These are phyloP conservation scores for Zaprionus camerounensis DNA, from an alignment of 1,140 invertebrate species.

Conservation along the genomic window DNA sequence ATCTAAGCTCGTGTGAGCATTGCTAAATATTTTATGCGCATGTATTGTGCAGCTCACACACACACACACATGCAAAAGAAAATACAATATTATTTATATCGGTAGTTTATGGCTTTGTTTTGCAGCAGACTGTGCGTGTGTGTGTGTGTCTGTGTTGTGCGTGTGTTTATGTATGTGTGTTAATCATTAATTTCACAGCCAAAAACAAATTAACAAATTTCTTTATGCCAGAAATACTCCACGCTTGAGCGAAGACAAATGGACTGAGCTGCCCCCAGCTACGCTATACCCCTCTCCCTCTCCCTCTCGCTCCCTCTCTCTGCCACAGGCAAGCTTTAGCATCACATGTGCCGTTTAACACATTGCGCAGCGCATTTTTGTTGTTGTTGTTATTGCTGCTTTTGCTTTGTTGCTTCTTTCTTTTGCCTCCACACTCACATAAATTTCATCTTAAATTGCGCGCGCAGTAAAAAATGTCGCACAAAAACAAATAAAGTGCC, in stretches of 20 bases:
- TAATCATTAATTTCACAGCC: conserved; percentile 69
- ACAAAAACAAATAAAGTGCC: conserved; percentile 11
- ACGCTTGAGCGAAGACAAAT: conserved; percentile 80
- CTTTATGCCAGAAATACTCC: conserved; percentile 74
- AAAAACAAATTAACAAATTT: conserved; percentile 77
- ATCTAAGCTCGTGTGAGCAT: conserved; percentile 84
- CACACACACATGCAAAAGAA: conserved; percentile 38
- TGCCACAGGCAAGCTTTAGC: conserved; percentile 52
- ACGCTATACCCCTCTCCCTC: background rate
- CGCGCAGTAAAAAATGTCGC: conserved; percentile 63
- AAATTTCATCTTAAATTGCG: conserved; percentile 83
- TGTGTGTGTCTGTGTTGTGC: conserved; percentile 30
- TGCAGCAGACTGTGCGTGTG: conserved; percentile 32
- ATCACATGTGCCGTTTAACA: conserved; percentile 83
- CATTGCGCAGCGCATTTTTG: conserved; percentile 61
- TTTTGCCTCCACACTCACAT: conserved; percentile 53
- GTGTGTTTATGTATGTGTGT: conserved; percentile 12
- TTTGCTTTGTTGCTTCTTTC: conserved; percentile 14
- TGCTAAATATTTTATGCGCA: conserved; percentile 81
- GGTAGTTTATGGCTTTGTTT: conserved; percentile 74
- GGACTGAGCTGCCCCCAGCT: conserved; percentile 38
- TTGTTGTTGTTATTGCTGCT: conserved; percentile 6
- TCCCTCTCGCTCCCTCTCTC: background rate
- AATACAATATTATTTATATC: conserved; percentile 50
- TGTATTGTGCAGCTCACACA: conserved; percentile 62